These are phyloP conservation scores for Apis cerana DNA, from an alignment of 1,140 invertebrate genomes.

Conservation along the genomic window DNA sequence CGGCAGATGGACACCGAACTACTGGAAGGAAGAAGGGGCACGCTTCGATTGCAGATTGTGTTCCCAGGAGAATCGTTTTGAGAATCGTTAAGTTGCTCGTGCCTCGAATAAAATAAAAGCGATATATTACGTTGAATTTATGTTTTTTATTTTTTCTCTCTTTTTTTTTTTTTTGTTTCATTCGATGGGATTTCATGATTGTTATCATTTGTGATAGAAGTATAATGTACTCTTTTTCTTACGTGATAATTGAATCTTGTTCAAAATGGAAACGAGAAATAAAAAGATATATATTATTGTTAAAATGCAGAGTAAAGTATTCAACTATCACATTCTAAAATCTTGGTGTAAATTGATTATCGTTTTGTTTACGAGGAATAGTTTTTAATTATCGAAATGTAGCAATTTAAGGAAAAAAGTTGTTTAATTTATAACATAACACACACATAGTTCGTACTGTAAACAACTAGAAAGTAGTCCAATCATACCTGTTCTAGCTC, in stretches of 20 bases:
- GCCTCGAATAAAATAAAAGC: background rate
- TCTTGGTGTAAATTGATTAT: no score
- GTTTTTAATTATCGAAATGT: no score
- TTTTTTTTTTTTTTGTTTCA: no score
- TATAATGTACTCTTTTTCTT: no score
- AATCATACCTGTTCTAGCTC: slow-evolving; percentile 5
- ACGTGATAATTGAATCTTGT: no score
- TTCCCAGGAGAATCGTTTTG: background rate
- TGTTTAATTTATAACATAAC: background rate
- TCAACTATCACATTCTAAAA: no score
- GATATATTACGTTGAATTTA: background rate
- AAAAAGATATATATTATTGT: no score
- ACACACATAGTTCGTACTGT: background rate
- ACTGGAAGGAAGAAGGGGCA: background rate
- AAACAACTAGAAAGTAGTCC: slow-evolving; percentile 24
- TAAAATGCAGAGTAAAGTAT: no score
- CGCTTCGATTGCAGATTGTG: background rate
- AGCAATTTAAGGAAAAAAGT: background rate
- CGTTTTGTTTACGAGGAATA: no score
- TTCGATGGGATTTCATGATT: no score
- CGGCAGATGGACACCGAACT: background rate
- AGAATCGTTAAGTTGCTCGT: background rate
- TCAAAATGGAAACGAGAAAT: no score
- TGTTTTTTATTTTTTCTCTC: background rate
- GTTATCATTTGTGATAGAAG: no score